Conservation (phyloP, 2,797 vertebrate genomes). For the Sebastes ruberrimus region DNA sequence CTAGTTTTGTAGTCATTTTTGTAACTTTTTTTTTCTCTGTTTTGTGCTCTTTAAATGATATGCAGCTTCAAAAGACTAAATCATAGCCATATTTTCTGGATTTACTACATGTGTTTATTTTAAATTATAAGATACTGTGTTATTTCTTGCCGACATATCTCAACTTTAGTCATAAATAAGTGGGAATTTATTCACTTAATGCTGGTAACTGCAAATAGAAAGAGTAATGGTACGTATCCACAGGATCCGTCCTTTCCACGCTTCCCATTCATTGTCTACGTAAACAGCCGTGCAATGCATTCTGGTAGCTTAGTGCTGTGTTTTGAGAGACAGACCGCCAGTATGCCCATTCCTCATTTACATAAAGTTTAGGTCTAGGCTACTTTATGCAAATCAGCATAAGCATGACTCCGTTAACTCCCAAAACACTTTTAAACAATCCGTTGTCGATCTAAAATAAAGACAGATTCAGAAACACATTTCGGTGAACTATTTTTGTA, state of each 20-base stretch:
- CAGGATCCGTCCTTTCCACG: neutral
- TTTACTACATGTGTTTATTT: slow-evolving; percentile 6
- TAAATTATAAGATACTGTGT: neutral
- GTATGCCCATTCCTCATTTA: too few species aligned
- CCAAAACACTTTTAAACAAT: too few species aligned
- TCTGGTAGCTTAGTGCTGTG: too few species aligned
- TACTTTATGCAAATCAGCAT: too few species aligned
- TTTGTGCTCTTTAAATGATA: slow-evolving; percentile 5
- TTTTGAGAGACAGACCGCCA: too few species aligned
- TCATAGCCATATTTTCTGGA: slow-evolving; percentile 28
- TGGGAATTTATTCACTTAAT: neutral
- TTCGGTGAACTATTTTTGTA: too few species aligned
- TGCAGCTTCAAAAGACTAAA: slow-evolving; percentile 17
- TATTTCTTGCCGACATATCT: neutral
- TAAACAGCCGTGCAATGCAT: too few species aligned
- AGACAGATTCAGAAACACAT: too few species aligned
- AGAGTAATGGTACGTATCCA: neutral
- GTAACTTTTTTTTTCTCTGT: neutral
- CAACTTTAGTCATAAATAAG: neutral
- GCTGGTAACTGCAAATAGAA: neutral
- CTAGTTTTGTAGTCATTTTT: slow-evolving; percentile 18
- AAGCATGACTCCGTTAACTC: too few species aligned
- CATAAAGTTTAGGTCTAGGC: too few species aligned
- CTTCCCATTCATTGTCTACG: neutral
- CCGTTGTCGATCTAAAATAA: too few species aligned